These are phyloP conservation scores for Sicus ferrugineus DNA, from an alignment of 2,888 invertebrate genomes.

Conservation along the genomic window DNA sequence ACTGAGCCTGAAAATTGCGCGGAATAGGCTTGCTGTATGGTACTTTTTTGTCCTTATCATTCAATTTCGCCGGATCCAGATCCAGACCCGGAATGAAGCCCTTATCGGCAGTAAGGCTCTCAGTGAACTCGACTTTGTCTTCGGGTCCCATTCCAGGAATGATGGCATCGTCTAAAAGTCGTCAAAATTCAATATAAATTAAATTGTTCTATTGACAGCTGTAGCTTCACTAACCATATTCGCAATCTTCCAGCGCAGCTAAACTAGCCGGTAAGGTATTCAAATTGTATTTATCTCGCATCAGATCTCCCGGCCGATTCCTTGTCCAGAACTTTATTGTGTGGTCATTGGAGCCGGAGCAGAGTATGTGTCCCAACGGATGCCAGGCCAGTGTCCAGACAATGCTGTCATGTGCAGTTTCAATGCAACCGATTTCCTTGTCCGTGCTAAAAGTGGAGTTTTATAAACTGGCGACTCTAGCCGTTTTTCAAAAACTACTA, in stretches of 20 bases:
- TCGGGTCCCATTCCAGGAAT: slow-evolving; percentile 99
- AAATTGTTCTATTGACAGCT: not conserved
- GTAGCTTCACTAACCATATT: slow-evolving; percentile 67
- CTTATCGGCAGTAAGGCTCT: slow-evolving; percentile 69
- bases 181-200: slow-evolving; percentile 4
- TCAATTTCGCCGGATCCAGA: slow-evolving; percentile 73
- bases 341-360: slow-evolving; percentile 99
- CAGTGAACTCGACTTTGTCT: slow-evolving; percentile 83
- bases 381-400: slow-evolving; percentile 99
- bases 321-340: slow-evolving; percentile 99
- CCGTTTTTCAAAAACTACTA: slow-evolving; percentile 50
- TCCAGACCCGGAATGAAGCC: slow-evolving; percentile 85
- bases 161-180: slow-evolving; percentile 71
- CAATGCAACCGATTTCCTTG: slow-evolving; percentile 97
- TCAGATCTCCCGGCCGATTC: slow-evolving; percentile 96
- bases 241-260: slow-evolving; percentile 75
- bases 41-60: slow-evolving; percentile 81
- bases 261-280: slow-evolving; percentile 88
- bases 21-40: slow-evolving; percentile 97
- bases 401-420: slow-evolving; percentile 98
- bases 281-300: slow-evolving; percentile 97
- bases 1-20: slow-evolving; percentile 95
- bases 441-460: slow-evolving; percentile 73
- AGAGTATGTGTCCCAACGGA: slow-evolving; percentile 97
- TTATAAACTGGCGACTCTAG: not conserved